Percentiles rank a stretch among this genome's conserved stretches.
phyloP scores from a whole-genome alignment of 2,888 invertebrate species.

The Ennomos fuscantarius region DNA sequence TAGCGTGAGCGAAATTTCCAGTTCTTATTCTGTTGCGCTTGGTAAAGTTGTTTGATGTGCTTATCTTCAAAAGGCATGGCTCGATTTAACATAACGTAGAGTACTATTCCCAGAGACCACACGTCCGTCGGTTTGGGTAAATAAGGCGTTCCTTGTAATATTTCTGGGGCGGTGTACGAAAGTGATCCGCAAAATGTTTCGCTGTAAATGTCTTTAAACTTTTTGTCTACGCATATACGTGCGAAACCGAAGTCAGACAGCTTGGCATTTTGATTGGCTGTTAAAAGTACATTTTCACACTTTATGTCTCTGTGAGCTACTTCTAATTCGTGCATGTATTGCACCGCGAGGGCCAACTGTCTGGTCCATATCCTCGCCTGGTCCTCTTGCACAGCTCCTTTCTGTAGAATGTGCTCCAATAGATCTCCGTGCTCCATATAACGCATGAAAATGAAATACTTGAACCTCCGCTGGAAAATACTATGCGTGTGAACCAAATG shows the following conservation, averaged over 20 bases:
- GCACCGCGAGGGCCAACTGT: constrained; percentile 88
- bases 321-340: constrained; percentile 90
- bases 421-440: constrained; percentile 90
- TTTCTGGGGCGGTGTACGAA: constrained; percentile 95
- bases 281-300: constrained; percentile 92
- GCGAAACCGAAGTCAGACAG: constrained; percentile 94
- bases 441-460: constrained; percentile 92
- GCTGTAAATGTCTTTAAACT: constrained; percentile 83
- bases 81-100: constrained; percentile 93
- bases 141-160: constrained; percentile 90
- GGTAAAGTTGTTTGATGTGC: constrained; percentile 89
- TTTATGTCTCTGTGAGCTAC: constrained; percentile 93
- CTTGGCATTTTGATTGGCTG: constrained; percentile 90
- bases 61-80: constrained; percentile 94
- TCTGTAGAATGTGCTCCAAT: constrained; percentile 88
- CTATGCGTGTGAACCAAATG: constrained; percentile 92
- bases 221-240: constrained; percentile 72
- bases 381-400: constrained; percentile 88
- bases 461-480: constrained; percentile 88
- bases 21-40: constrained; percentile 82
- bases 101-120: constrained; percentile 92
- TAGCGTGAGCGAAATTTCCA: constrained; percentile 90
- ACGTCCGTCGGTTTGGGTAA: constrained; percentile 90
- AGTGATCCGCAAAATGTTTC: constrained; percentile 94
- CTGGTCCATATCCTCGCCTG: constrained; percentile 90